Percentiles rank a stretch among this genome's conserved stretches.
Evolutionary conservation across 2,888 invertebrate species (phyloP).

Genomic region (Hyposoter didymator): DNA sequence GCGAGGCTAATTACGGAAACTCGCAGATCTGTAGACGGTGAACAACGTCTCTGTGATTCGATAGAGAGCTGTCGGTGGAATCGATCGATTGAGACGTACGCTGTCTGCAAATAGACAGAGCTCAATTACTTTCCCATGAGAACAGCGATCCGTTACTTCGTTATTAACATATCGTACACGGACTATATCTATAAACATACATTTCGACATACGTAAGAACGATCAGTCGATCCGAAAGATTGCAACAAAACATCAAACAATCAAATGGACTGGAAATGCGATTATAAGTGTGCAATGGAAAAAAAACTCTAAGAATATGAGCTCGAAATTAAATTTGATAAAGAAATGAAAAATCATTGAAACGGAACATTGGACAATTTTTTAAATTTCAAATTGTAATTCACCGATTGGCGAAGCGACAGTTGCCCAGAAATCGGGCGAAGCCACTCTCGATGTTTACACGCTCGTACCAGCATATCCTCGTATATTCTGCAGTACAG

Average conservation of each 20-base stretch:
- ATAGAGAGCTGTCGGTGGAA: constrained; percentile 38
- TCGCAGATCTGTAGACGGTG: constrained; percentile 12
- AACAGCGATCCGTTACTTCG: constrained; percentile 37
- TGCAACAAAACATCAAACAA: background rate
- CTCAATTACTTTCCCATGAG: constrained; percentile 59
- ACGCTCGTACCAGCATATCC: background rate
- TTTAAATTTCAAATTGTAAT: background rate
- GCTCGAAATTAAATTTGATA: background rate
- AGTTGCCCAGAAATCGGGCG: background rate
- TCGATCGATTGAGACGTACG: constrained; percentile 62
- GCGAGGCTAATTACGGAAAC: constrained; percentile 56
- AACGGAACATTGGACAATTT: constrained; percentile 12
- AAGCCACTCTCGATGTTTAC: constrained; percentile 37
- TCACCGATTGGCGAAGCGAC: background rate
- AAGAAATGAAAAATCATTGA: background rate
- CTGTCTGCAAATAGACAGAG: constrained; percentile 14
- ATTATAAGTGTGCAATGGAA: background rate
- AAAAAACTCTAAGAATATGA: background rate
- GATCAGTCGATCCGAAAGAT: background rate
- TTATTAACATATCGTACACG: background rate
- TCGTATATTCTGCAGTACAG: background rate
- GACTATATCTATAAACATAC: background rate
- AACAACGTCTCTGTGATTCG: constrained; percentile 28
- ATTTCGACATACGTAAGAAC: background rate
- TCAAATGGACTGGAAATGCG: background rate